Evolutionary conservation across 2,888 invertebrate genomes (phyloP), one percentile per base, ranked within the genome.

Genomic region (Lysandra coridon): DNA sequence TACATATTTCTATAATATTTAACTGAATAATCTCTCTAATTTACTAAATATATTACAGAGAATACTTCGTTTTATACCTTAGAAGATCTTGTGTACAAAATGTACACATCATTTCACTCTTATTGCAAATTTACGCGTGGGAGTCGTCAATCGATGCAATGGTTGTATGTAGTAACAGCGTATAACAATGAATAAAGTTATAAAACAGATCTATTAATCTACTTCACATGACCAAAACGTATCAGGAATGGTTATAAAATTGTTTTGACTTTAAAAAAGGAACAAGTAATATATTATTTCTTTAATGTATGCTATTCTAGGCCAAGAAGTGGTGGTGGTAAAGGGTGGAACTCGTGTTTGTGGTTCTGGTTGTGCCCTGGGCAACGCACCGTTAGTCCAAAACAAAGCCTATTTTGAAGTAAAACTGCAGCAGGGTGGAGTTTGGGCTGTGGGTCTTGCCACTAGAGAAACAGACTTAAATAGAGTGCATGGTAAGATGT

Each of bases 351-450:
- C 97, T 85, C 94, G 99, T 85, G 97, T 99, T 53, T 99, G 99
- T 93, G 99, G 99, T 1, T 97, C 98, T 0, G 99, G 99, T 33
- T 99, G 98, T 80, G 98, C 98, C 0, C 93, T 99, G 76, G 98
- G 98, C 14, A 99, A 98, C 87, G 98, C 98, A 7, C 99, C 99
- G 0, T 95, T 99, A 77, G 98, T 98, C 14, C 99, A 99, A 92
- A 98, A 99, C 86, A 99, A 99, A 93, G 98, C 99, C 3, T 99
- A 99, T 90, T 99, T 99, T 91, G 99, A 99, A 95, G 98, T 99
- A 6, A 99, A 99, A 94, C 95, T 99, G 80, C 99, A 99, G 90
- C 99, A 99, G 88, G 97, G 98, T 82, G 99, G 99, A 86, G 96
- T 97, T 60, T 99, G 99, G 99, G 98, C 98, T 1, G 96, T 99